Percentiles rank a stretch among this genome's conserved stretches.
phyloP scores from a whole-genome alignment of 2,888 invertebrate species.

The Euzetes globulus region DNA sequence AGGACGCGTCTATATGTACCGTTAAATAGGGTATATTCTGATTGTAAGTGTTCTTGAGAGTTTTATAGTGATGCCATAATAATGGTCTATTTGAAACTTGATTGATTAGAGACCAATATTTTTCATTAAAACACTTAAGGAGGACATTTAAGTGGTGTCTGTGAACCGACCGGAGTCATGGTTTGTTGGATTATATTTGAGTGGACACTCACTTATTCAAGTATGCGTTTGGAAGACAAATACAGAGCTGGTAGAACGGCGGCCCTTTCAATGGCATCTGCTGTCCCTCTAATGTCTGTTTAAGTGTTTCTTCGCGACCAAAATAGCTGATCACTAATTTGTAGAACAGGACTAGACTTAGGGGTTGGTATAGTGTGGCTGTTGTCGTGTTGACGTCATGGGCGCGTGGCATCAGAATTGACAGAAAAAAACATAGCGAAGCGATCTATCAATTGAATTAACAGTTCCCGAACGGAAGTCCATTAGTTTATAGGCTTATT shows the following conservation, averaged over 20 bases:
- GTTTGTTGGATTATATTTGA: background rate
- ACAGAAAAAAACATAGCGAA: conserved; percentile 41
- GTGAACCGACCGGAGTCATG: too few relatives aligned
- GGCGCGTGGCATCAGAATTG: conserved; percentile 40
- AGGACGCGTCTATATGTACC: too few relatives aligned
- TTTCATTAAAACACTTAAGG: too few relatives aligned
- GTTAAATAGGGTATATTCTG: too few relatives aligned
- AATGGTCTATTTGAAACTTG: too few relatives aligned
- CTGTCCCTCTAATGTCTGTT: conserved; percentile 39
- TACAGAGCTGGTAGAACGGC: conserved; percentile 41
- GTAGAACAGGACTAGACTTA: conserved; percentile 41
- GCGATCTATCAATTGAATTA: conserved; percentile 37
- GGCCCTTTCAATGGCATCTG: conserved; percentile 41
- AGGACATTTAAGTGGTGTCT: too few relatives aligned
- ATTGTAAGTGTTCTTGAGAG: too few relatives aligned
- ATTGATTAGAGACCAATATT: too few relatives aligned
- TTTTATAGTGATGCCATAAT: too few relatives aligned
- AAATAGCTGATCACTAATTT: conserved; percentile 41
- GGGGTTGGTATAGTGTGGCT: conserved; percentile 40
- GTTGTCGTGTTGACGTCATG: conserved; percentile 34
- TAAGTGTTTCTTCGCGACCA: conserved; percentile 39
- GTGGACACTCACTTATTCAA: conserved; percentile 39
- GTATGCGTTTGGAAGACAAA: conserved; percentile 40
- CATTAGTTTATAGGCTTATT: background rate
- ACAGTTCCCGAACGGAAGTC: background rate